Percentiles rank a stretch among this genome's conserved stretches.
Evolutionary conservation across 2,888 invertebrate genomes (phyloP).

Genomic region (Anodontia alba): DNA sequence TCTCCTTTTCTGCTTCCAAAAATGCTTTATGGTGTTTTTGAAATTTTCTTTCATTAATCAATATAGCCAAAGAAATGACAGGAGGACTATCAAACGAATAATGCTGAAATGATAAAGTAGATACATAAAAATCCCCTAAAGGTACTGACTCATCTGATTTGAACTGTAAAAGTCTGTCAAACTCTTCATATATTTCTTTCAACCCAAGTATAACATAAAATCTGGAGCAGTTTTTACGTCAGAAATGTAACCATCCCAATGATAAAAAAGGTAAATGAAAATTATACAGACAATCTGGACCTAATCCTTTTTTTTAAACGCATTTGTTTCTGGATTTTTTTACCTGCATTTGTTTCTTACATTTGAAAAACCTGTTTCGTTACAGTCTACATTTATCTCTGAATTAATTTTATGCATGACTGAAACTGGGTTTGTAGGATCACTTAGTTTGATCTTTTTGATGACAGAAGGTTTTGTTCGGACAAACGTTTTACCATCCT

Average conservation of each 20-base stretch:
- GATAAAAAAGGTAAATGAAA: constrained; percentile 7
- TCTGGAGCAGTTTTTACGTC: constrained; percentile 16
- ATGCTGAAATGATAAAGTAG: neutral
- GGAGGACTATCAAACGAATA: neutral
- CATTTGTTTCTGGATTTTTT: neutral
- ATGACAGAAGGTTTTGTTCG: neutral
- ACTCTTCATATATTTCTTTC: neutral
- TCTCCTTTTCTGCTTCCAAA: neutral
- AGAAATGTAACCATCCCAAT: constrained; percentile 12
- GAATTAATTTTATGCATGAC: neutral
- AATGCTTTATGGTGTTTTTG: neutral
- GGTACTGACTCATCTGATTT: constrained; percentile 12
- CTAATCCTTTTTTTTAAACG: neutral
- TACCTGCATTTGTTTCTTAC: neutral
- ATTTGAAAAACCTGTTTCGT: neutral
- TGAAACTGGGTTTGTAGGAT: neutral
- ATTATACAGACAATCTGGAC: constrained; percentile 14
- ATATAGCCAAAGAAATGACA: neutral
- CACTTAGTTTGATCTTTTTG: neutral
- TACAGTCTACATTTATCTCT: neutral
- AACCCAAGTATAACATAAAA: neutral
- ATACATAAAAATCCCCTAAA: neutral
- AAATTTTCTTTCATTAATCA: neutral
- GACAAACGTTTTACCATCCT: neutral
- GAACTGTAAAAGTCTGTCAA: constrained; percentile 13